phyloP scores from a whole-genome alignment of 1,140 invertebrate species.

The Trypoxylus dichotomus region DNA sequence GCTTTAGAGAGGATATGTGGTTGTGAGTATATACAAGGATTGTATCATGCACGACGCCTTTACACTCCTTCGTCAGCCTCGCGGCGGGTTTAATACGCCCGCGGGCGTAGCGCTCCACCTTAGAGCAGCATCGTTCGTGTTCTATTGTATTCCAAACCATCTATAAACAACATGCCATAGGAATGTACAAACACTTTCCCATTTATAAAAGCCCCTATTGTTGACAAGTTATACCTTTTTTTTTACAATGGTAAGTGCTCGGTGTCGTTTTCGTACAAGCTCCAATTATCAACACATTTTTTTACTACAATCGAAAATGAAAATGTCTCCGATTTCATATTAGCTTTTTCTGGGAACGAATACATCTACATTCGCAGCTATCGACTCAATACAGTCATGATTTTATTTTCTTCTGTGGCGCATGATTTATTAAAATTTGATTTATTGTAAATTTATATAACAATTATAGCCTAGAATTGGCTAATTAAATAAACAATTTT shows the following conservation, averaged over 20 bases:
- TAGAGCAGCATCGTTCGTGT: constrained; percentile 9
- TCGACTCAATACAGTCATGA: no score
- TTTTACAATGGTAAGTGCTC: neutral
- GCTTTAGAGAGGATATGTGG: neutral
- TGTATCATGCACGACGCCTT: constrained; percentile 32
- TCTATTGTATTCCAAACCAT: constrained; percentile 6
- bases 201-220: neutral
- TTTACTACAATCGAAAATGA: no score
- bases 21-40: neutral
- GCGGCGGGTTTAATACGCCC: constrained; percentile 35
- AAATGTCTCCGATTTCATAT: no score
- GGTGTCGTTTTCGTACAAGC: no score
- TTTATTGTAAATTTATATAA: no score
- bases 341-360: no score
- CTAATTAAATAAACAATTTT: no score
- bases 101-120: constrained; percentile 40
- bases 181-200: neutral
- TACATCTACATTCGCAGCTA: no score
- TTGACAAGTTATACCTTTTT: neutral
- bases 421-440: no score
- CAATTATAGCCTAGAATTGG: no score
- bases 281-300: no score
- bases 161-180: neutral
- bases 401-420: no score
- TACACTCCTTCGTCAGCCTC: constrained; percentile 39